Base-by-base conservation (phyloP, 2,113 vertebrate species). In the Sciurus niger region DNA sequence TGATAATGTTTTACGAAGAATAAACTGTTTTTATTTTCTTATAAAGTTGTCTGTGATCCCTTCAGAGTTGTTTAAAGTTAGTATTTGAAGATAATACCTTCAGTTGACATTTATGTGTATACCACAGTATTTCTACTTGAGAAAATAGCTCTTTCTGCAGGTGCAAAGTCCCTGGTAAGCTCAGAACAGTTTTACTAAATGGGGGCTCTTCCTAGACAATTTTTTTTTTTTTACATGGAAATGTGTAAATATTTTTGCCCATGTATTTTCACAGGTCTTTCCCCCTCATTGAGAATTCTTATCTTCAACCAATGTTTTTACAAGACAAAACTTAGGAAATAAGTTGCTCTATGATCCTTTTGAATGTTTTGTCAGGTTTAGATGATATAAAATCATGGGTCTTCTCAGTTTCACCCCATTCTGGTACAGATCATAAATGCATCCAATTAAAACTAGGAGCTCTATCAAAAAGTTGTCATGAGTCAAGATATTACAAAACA, bases 51-150 rank as follows among this genome's bases (percentile, higher is more conserved):
- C 43, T 65, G 6, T 2, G 89, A 0, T 92, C 30, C 53, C 46
- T 93, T 95, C 74, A 74, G 74, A 96, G 55, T 78, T 95, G 22
- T 68, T 94, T 92, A 84, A 83, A 87, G n/a, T 84, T 77, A 90
- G 14, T 79, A 74, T 82, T 73, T 91, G 68, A 96, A 83, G 43
- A 85, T 76, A 55, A 48, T 91, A 6, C 72, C 13, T 51, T 89
- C 34, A 20, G 0, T 55, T 84, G 65, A n/a, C 60, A 60, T 92
- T 90, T 93, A 40, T 24, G 6, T 74, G 9, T 53, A 43, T 18
- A 76, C 55, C 25, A 28, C 37, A 94, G 37, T 92, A 84, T 92
- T 97, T 92, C 91, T 80, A 58, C 67, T 80, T 89, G 58, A 77
- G 72, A 88, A 89, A 84, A 73, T 65, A 72, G 4, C 30, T 94